Evolutionary conservation across 2,113 vertebrate species (phyloP).

Genomic region (Aphelocoma coerulescens): DNA sequence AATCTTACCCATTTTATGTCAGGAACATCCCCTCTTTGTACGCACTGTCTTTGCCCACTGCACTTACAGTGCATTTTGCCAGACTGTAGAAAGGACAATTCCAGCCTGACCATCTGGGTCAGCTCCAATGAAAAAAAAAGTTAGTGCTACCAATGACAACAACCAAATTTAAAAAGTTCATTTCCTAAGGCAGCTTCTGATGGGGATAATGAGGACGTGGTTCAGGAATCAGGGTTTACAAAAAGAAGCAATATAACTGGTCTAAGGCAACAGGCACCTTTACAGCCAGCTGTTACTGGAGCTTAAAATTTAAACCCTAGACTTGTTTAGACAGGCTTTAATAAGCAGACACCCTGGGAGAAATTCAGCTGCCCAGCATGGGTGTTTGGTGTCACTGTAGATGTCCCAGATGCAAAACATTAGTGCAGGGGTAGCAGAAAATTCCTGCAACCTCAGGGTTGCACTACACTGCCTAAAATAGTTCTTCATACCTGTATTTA

Average conservation of each 20-base stretch:
- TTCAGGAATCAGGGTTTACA: neutral
- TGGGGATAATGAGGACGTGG: neutral
- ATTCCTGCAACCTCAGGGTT: neutral
- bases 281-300: neutral
- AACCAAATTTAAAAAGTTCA: neutral
- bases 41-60: neutral
- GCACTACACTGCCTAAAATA: neutral
- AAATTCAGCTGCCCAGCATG: neutral
- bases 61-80: rapidly evolving
- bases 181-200: neutral
- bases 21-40: rapidly evolving
- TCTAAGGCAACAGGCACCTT: neutral
- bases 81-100: neutral
- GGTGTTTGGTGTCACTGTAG: neutral
- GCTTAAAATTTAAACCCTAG: neutral
- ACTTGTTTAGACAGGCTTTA: neutral
- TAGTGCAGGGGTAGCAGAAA: neutral
- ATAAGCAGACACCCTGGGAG: neutral
- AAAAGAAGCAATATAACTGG: neutral
- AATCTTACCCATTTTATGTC: neutral
- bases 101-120: rapidly evolving
- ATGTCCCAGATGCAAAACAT: neutral
- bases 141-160: neutral
- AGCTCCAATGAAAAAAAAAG: neutral
- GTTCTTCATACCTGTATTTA: neutral